Evolutionary conservation across 2,113 vertebrate species (phyloP).

Genomic region (Rhea americana): DNA sequence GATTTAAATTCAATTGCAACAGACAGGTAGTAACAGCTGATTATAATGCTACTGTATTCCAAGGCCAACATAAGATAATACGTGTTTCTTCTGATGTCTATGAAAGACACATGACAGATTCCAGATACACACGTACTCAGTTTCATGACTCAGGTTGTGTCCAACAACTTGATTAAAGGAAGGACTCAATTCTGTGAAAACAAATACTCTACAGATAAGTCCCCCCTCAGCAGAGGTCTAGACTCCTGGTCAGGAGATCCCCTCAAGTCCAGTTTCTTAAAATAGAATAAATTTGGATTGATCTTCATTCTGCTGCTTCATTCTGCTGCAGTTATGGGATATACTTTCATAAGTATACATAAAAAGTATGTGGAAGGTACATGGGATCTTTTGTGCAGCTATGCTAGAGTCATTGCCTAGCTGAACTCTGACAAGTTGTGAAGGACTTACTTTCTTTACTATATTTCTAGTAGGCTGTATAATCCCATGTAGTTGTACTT

Average conservation of each 20-base stretch:
- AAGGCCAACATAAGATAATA: rapidly evolving
- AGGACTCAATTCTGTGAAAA: background rate
- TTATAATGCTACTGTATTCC: background rate
- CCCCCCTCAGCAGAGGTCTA: background rate
- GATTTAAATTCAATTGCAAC: background rate
- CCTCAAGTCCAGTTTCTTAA: background rate
- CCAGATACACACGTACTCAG: rapidly evolving
- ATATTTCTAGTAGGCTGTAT: background rate
- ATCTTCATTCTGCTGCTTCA: background rate
- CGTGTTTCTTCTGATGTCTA: background rate
- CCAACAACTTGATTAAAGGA: background rate
- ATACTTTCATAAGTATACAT: too few relatives aligned
- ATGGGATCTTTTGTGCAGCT: background rate
- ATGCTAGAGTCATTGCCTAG: background rate
- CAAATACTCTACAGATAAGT: background rate
- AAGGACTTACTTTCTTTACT: background rate
- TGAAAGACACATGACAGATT: background rate
- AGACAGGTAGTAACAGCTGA: background rate
- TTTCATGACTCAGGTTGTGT: background rate
- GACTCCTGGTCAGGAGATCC: rapidly evolving
- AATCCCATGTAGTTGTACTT: background rate
- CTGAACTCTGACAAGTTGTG: background rate
- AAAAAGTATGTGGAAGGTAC: background rate
- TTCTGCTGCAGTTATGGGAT: background rate
- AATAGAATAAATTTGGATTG: background rate